Base-by-base conservation (phyloP, 2,797 vertebrate genomes). In the Threskiornis aethiopicus region DNA sequence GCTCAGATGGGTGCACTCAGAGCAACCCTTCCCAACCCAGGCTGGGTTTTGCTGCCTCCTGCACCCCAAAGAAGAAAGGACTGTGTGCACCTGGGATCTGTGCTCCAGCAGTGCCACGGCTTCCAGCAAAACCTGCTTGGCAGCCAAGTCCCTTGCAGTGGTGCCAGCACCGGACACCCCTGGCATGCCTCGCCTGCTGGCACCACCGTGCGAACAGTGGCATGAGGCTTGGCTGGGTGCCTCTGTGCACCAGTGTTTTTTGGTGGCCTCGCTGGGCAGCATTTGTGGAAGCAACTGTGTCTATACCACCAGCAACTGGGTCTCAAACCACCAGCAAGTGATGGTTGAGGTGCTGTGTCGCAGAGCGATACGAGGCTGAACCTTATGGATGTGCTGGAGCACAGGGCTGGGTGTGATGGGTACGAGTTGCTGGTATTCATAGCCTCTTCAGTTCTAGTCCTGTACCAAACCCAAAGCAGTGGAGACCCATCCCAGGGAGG, bases 171-270 rank as follows among this genome's bases (percentile, higher is more conserved):
- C 5, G 5, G 22, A 39, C 37, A 29, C 31, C 57, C n/a, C 37
- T 47, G 62, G 10, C 9, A 3, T n/a, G 33, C 19, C 13, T 16
- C 61, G 4, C 6, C 29, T 78, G 35, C 29, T 76, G 44, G 31
- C n/a, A 47, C 6, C 25, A 22, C 13, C 1, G 0, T 17, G 31
- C 0, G 3, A 37, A 9, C 0, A 0, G 16, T 61, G 51, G 20
- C 57, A 47, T 2, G 10, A 21, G 51, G 15, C 35, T 77, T 66
- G 62, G 13, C 51, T 28, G 15, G 41, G 16, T 10, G 35, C 28
- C 1, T 52, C 35, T 1, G 0, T 16, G n/a, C 4, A 57, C 29
- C 2, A 2, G 2, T 33, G 54, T 2, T 80, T 89, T 89, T 61
- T 39, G 22, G 28, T 85, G 52, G 49, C 52, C 49, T 75, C 4